Base-by-base conservation (phyloP, 2,888 invertebrate genomes). In the Caenorhabditis virilis region DNA sequence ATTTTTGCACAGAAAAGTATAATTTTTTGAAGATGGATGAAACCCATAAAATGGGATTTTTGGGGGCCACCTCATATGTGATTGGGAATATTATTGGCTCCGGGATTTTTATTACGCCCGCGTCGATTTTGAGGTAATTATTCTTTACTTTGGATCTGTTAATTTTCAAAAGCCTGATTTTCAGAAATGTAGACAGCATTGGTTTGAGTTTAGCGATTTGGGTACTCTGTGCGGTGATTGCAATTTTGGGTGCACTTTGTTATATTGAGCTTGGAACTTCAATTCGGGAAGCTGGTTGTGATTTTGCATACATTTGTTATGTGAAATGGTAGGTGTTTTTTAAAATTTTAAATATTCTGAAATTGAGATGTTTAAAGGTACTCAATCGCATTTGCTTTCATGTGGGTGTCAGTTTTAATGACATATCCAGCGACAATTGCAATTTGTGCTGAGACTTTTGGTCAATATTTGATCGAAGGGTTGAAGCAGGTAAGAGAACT, bases 151-250 rank as follows among this genome's bases (percentile, higher is more conserved):
- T 6, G 13, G 7, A 48, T 13, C 7, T 39, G 11, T 39, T 13
- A 39, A 1, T 11, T 13, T 30, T 25, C 2, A 27, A 26, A n/a
- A 9, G 45, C 11, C 26, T 45, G n/a, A 16, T 30, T 48, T 56
- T 7, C 50, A 51, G 73, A 56, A 68, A 56, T 47, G 77, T 79
- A 3, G 77, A 79, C 43, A 94, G 93, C 74, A 93, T 95, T 0
- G 95, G 95, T 78, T 88, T 92, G 54, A 91, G 94, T 58, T 87
- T 98, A 6, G 85, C 97, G 38, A 93, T 98, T 13, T 97, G 97
- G 97, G 87, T 91, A 0, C 87, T 89, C 47, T 93, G 95, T 33
- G 97, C 97, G 23, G 84, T 95, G 16, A 81, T 81, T 50, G 81
- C 81, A 18, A 75, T 82, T 30, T 61, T 81, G 35, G 81, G 80